Percentiles rank a stretch among this genome's conserved stretches.
These are phyloP conservation scores for Euphonia xanthogaster DNA, from an alignment of 2,797 vertebrate species.

Conservation along the genomic window DNA sequence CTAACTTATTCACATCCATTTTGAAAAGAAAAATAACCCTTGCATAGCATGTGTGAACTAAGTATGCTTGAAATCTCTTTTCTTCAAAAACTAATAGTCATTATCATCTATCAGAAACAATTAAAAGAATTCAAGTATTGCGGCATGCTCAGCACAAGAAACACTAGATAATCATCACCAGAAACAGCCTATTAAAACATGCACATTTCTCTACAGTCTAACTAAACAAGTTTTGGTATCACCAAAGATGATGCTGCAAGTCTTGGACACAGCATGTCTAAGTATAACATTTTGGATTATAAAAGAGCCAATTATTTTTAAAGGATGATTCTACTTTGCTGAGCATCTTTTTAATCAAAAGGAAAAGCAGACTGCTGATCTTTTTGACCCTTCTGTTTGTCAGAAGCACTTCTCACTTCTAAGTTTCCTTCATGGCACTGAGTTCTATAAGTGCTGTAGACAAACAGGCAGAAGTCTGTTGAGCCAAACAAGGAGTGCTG, in stretches of 20 bases:
- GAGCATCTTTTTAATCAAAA: not conserved
- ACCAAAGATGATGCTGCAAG: not conserved
- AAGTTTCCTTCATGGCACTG: not conserved
- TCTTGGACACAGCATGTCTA: not conserved
- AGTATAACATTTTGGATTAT: not conserved
- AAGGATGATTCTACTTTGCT: not conserved
- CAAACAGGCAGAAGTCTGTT: not conserved
- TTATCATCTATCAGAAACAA: not conserved
- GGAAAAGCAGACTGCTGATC: not conserved
- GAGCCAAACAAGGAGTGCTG: not conserved
- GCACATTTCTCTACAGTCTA: not conserved
- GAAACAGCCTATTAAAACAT: not conserved
- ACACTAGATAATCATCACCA: not conserved
- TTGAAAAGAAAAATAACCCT: not conserved
- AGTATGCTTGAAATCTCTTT: not conserved
- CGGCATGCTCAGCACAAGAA: not conserved
- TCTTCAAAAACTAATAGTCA: not conserved
- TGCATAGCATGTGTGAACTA: not conserved
- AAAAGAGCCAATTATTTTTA: not conserved
- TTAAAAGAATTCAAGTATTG: not conserved
- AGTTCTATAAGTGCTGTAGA: not conserved
- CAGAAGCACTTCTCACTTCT: not conserved
- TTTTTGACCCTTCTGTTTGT: not conserved
- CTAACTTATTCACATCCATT: not conserved
- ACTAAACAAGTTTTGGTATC: not conserved